Evolutionary conservation across 2,113 vertebrate species (phyloP), one percentile per base, ranked within the genome.

Genomic region (Catagonus wagneri): DNA sequence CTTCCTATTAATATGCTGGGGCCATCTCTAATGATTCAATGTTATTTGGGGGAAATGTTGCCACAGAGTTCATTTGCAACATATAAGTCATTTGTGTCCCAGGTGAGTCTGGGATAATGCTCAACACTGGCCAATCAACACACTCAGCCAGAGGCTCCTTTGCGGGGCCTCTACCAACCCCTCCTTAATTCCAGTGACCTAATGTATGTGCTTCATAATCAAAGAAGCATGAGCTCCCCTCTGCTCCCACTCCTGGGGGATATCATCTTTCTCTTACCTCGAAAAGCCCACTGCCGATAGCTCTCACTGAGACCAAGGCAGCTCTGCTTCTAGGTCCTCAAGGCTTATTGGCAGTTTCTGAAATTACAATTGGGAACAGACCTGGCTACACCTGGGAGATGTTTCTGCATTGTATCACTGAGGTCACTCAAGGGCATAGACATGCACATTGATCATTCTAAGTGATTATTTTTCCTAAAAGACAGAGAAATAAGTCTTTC

Each of bases 241-340:
- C 84, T 52, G 93, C 92, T 76, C 32, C 83, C 4, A 58, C 10
- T 0, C n/a, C 17, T 92, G 76, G 90, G 94, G n/a, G 19, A 89
- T 92, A 65, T 27, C 85, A 50, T 95, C 83, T 95, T 96, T 97
- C 72, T 97, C 79, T 83, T 96, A 72, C 66, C 27, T 95, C 7
- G 50, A 86, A 89, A 89, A 68, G 60, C 61, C 61, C 25, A 23
- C 36, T 79, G 96, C 89, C 84, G 14, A 76, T 69, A 72, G 19
- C 58, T 94, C 39, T 78, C 79, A 4, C 23, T 90, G 60, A 63
- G 32, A 68, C 61, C 76, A 83, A 7, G 34, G 58, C 34, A 91
- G 16, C 20, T 89, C 61, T 34, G 25, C 83, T 66, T 84, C 63
- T 74, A 96, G 54, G 39, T 76, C 71, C 68, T 91, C 56, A 85